These are phyloP conservation scores for Drosophila fuyamai DNA, from an alignment of 1,140 invertebrate species.

Conservation along the genomic window DNA sequence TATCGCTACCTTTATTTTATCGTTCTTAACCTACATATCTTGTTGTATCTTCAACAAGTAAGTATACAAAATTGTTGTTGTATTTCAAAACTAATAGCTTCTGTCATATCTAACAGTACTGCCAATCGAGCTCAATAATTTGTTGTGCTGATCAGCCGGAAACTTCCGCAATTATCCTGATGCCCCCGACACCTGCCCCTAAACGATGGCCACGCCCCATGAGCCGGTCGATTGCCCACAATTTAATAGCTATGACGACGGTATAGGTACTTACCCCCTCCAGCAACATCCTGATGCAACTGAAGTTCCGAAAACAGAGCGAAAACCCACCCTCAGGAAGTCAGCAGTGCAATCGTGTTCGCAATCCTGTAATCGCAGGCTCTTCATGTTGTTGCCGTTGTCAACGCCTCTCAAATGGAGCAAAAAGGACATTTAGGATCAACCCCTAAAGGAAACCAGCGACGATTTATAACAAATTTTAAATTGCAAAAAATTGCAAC, in stretches of 20 bases:
- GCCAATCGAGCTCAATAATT: slow-evolving; percentile 23
- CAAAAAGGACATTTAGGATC: slow-evolving; percentile 11
- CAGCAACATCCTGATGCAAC: slow-evolving; percentile 22
- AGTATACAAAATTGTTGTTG: no score
- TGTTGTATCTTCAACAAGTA: no score
- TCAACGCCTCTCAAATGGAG: slow-evolving; percentile 63
- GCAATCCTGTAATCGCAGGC: slow-evolving; percentile 71
- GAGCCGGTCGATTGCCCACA: slow-evolving; percentile 19
- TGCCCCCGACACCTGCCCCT: slow-evolving; percentile 28
- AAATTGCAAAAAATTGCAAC: slow-evolving; percentile 81
- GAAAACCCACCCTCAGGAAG: slow-evolving; percentile 37
- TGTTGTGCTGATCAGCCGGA: slow-evolving; percentile 10
- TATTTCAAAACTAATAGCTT: no score
- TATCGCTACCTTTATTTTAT: no score
- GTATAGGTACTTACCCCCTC: slow-evolving; percentile 41
- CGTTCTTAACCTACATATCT: no score
- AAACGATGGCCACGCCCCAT: slow-evolving; percentile 32
- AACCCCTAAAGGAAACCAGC: slow-evolving; percentile 64
- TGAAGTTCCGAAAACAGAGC: neutral
- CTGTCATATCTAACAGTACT: neutral
- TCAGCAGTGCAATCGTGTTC: slow-evolving; percentile 45
- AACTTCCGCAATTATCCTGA: slow-evolving; percentile 35
- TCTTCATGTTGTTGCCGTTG: slow-evolving; percentile 52
- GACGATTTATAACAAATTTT: slow-evolving; percentile 76
- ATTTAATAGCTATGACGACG: slow-evolving; percentile 61